Base-by-base conservation (phyloP, 2,113 vertebrate genomes). In the Ascaphus truei region DNA sequence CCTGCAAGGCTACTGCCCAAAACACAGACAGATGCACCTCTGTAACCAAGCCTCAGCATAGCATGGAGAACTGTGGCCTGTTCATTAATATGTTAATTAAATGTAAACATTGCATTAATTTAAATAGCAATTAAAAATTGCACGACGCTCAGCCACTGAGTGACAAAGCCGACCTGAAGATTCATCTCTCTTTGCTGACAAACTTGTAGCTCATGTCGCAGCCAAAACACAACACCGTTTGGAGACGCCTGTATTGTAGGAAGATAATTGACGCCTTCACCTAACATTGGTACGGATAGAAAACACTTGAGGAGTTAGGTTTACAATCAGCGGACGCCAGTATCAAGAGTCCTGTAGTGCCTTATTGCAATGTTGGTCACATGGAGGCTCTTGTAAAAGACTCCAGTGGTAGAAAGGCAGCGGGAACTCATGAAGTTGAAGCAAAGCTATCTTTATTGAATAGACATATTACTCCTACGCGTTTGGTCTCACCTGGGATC, bases 31-130 rank as follows among this genome's bases (percentile, higher is more conserved):
- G 31, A 31, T 16, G 56, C 22, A 18, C 18, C 20, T 33, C 36
- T 6, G 37, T 16, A 57, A 23, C 27, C 39, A 20, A 48, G 13
- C 23, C 37, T 23, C 5, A n/a, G n/a, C 27, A n/a, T 29, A 2
- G 27, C 29, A 34, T 8, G 23, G 22, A 6, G 10, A 45, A 47
- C 29, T 25, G 15, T 12, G 31, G 22, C 31, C 47, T 36, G 43
- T 20, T 48, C 29, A 68, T 68, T 68, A 68, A 68, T 68, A 68
- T 68, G 65, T 48, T 68, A 68, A 68, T 68, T 68, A 47, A 48
- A 66, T 58, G 58, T 68, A 68, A 58, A 68, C 65, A 68, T 33
- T 36, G 29, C 53, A 68, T 33, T 52, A 15, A 68, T 65, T 53
- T 65, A 65, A 65, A 65, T 52, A 39, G 48, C 62, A 65, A 66